These are phyloP conservation scores for Cyanoderma ruficeps DNA, from an alignment of 2,113 vertebrate genomes.

Conservation along the genomic window DNA sequence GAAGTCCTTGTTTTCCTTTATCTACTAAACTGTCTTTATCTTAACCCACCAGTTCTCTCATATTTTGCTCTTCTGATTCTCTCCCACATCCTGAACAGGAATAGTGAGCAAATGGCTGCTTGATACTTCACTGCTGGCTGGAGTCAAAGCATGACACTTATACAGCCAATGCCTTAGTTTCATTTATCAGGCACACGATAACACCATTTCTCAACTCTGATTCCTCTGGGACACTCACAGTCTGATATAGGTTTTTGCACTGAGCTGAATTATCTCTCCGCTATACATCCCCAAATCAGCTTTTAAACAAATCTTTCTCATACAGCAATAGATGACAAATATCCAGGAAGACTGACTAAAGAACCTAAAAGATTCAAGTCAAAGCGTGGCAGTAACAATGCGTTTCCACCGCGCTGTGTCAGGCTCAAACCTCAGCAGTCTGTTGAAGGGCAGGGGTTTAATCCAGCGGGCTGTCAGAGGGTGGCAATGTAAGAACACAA, in stretches of 20 bases:
- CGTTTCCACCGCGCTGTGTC: background rate
- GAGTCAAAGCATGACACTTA: background rate
- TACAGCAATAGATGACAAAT: background rate
- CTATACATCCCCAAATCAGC: background rate
- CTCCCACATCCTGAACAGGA: background rate
- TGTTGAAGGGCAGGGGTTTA: background rate
- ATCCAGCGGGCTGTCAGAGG: conserved; percentile 31
- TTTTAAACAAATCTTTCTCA: background rate
- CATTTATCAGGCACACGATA: background rate
- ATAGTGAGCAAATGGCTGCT: background rate
- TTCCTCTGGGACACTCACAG: background rate
- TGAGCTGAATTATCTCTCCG: background rate
- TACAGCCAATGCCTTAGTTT: background rate
- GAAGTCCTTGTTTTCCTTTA: background rate
- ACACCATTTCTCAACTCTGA: background rate
- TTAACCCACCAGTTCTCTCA: background rate
- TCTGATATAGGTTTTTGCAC: background rate
- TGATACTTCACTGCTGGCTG: background rate
- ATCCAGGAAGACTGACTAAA: background rate
- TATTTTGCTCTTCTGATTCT: background rate
- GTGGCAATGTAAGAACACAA: conserved; percentile 57
- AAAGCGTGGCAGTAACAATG: background rate
- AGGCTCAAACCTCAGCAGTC: background rate
- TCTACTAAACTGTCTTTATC: background rate
- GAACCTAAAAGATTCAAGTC: background rate